A percentile compares a stretch with the other conserved stretches of the same genome.
phyloP scores from a whole-genome alignment of 2,888 invertebrate species.

The Mythimna ferrago region DNA sequence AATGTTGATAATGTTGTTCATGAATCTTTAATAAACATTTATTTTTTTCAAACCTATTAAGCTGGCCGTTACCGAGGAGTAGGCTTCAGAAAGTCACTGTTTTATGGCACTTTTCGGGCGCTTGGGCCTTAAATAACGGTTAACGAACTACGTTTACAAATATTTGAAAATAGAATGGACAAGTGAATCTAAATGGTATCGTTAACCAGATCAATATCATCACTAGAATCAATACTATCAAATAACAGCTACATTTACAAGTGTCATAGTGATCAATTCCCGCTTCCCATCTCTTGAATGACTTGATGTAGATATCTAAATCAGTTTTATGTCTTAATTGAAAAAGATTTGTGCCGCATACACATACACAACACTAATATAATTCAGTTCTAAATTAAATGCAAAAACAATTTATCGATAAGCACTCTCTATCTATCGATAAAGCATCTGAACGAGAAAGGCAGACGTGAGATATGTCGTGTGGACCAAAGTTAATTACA shows the following conservation, averaged over 20 bases:
- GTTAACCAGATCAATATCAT: not conserved
- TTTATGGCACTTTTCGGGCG: too few relatives aligned
- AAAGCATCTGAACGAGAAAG: constrained; percentile 52
- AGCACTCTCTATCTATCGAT: constrained; percentile 47
- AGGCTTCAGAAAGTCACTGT: too few relatives aligned
- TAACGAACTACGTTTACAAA: not conserved
- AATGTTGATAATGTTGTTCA: too few relatives aligned
- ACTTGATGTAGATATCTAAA: constrained; percentile 13
- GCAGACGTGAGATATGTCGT: constrained; percentile 57
- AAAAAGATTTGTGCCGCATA: constrained; percentile 28
- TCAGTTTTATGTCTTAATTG: constrained; percentile 37
- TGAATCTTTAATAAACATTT: too few relatives aligned
- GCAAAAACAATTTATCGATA: constrained; percentile 56
- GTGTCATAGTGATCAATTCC: constrained; percentile 30
- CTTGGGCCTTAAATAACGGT: too few relatives aligned
- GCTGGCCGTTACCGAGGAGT: too few relatives aligned
- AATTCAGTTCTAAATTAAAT: constrained; percentile 50
- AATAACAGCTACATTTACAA: constrained; percentile 37
- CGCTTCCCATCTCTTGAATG: constrained; percentile 15
- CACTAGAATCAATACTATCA: constrained; percentile 18
- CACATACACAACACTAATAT: constrained; percentile 29
- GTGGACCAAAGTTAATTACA: constrained; percentile 60
- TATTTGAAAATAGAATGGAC: not conserved
- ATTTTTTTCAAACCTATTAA: too few relatives aligned
- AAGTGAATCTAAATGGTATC: not conserved